Evolutionary conservation across 2,113 vertebrate species (phyloP), one percentile per base, ranked within the genome.

Genomic region (Vulpes vulpes): DNA sequence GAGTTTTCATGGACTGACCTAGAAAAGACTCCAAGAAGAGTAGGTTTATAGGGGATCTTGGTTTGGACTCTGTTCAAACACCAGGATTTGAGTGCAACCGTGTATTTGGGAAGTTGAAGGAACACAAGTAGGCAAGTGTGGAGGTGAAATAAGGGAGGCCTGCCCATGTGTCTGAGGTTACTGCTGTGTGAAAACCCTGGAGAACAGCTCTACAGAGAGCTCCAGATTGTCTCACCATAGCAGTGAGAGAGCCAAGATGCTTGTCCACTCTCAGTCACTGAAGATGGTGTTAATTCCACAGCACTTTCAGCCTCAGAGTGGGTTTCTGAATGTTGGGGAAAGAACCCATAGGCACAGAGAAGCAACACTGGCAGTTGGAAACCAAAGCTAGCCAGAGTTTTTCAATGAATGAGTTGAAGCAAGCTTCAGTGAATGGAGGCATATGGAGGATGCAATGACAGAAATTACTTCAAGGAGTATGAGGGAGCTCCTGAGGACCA

Each of bases 401-500:
- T 62, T 51, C 38, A 49, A 11, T 38, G 55, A 83, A 30, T 17
- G 14, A 73, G 9, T 80, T 90, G 38, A 74, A 91, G 64, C 22
- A 38, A 25, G 10, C 23, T 95, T 67, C 32, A 84, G 43, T 27
- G 43, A 30, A 0, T 25, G 3, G n/a, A 82, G 15, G 16, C 25
- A n/a, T 5, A 2, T 19, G 32, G 43, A 20, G 51, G 23, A 38
- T 23, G 14, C 59, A 15, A 57, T 25, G 84, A 51, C 12, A 57
- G 7, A 2, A 23, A 8, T 30, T 5, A 11, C 11, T 83, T 8
- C 3, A 65, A 65, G 20, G 30, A 74, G 19, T 16, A 62, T 5
- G 7, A 2, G 51, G 8, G 11, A 78, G 23, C 12, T 67, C 20
- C 0, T 8, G 0, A 25, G 27, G 20, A 57, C 22, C 27, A 15